These are phyloP conservation scores for Caenorhabditis sp. DNA, from an alignment of 2,888 invertebrate species.

Conservation along the genomic window DNA sequence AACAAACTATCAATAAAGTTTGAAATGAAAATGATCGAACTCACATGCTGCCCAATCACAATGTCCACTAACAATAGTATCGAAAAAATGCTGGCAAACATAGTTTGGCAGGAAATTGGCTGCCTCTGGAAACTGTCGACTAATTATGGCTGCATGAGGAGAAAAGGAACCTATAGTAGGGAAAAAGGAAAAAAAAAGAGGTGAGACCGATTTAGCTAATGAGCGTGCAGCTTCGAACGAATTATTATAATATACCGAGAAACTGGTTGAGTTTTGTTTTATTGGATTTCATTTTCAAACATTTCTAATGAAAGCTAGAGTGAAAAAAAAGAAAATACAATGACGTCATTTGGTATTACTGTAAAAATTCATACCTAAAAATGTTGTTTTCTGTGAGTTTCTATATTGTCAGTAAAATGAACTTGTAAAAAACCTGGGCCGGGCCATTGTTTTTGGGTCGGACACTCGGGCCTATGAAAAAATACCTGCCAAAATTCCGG, in stretches of 20 bases:
- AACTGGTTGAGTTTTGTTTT: slow-evolving; percentile 1
- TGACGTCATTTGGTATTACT: no score
- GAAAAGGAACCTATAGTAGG: slow-evolving; percentile 3
- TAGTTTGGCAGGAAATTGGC: not conserved
- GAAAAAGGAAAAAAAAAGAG: slow-evolving; percentile 15
- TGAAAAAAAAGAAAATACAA: not conserved
- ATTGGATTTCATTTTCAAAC: not conserved
- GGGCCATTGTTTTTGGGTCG: no score
- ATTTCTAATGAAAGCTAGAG: not conserved
- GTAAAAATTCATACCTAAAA: no score
- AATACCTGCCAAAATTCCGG: no score
- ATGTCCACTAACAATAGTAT: not conserved
- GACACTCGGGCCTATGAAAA: no score
- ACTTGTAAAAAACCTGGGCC: no score
- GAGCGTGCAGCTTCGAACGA: not conserved
- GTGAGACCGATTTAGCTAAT: slow-evolving; percentile 41
- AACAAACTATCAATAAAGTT: not conserved
- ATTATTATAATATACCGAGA: not conserved
- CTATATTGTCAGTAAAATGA: no score
- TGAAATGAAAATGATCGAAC: not conserved
- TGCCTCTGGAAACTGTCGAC: not conserved
- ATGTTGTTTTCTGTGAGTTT: no score
- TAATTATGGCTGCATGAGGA: not conserved
- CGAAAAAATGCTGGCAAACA: not conserved
- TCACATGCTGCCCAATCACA: not conserved